Conservation (phyloP, 2,888 invertebrate species). For the Heteromyza rotundicornis region DNA sequence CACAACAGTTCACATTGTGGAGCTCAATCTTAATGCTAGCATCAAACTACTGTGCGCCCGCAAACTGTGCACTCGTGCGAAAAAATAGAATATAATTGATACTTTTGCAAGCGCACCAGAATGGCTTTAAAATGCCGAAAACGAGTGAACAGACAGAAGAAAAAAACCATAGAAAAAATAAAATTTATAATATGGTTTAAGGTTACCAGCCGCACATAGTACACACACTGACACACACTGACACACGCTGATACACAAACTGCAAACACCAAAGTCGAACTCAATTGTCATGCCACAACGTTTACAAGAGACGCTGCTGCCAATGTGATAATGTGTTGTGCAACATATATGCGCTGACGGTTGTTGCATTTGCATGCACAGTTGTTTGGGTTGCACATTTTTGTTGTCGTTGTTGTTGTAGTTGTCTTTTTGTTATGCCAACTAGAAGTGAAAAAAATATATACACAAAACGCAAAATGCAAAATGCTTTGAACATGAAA, state of each 20-base stretch:
- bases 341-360: too few species aligned
- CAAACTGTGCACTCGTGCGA: slow-evolving; percentile 26
- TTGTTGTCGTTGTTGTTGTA: neutral
- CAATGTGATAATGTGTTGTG: neutral
- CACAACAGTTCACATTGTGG: too few species aligned
- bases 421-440: neutral
- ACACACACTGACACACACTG: neutral
- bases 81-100: slow-evolving; percentile 27
- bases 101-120: slow-evolving; percentile 19
- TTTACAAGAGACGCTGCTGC: neutral
- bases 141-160: neutral
- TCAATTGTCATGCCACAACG: neutral
- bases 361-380: neutral
- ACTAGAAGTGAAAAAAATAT: too few species aligned
- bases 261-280: neutral
- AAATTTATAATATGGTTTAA: slow-evolving; percentile 12
- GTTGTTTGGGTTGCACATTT: neutral
- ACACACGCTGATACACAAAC: neutral
- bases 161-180: neutral
- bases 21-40: too few species aligned
- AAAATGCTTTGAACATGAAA: neutral
- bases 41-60: neutral
- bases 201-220: slow-evolving; percentile 13
- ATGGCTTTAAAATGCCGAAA: neutral
- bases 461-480: neutral